phyloP scores from a whole-genome alignment of 2,113 vertebrate genomes.

The Gymnorhina tibicen region DNA sequence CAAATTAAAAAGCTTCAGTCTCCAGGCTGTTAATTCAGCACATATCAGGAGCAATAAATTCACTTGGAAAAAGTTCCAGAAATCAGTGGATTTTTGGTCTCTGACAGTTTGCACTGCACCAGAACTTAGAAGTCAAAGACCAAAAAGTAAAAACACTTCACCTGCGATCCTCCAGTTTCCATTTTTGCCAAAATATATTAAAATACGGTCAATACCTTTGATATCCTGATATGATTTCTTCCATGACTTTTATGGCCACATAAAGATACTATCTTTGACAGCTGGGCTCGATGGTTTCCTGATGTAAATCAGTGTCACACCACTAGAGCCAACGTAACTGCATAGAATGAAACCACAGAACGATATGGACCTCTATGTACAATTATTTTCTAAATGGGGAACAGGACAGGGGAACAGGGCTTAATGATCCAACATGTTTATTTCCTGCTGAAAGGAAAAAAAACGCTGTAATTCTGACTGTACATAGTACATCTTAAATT shows the following conservation, averaged over 20 bases:
- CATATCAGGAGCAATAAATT: not conserved
- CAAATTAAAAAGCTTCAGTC: not conserved
- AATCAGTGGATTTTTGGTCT: not conserved
- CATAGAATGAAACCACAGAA: not conserved
- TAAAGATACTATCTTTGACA: not conserved
- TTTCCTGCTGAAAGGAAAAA: not conserved
- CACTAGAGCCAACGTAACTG: not conserved
- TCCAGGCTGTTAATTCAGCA: not conserved
- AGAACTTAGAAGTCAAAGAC: not conserved
- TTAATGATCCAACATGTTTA: slow-evolving; percentile 3
- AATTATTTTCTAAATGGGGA: not conserved
- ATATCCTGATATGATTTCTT: not conserved
- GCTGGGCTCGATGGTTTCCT: not conserved
- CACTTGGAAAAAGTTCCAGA: not conserved
- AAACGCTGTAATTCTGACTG: not conserved
- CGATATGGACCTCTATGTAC: rapidly evolving
- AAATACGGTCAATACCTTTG: not conserved
- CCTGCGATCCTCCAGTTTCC: not conserved
- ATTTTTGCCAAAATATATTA: not conserved
- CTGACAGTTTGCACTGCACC: not conserved
- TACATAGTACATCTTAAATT: slow-evolving; percentile 11
- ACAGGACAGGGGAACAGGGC: not conserved
- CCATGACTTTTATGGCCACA: not conserved
- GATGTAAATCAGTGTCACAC: not conserved
- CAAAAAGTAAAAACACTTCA: not conserved